Conservation (phyloP, 2,888 invertebrate genomes). For the Dryococelus australis region DNA sequence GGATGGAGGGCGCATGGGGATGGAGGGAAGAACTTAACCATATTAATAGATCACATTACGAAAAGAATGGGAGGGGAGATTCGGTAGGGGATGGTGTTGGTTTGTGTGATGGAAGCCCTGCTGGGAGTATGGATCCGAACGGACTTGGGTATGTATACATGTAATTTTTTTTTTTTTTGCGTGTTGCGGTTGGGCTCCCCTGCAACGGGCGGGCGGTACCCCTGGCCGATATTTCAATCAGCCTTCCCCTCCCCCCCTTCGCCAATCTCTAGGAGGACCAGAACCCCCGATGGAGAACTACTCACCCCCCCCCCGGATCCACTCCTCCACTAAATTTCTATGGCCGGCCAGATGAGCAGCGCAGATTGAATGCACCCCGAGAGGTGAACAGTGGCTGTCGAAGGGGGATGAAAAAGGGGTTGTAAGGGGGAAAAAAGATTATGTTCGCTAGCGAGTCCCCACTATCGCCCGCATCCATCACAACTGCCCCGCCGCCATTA, state of each 20-base stretch:
- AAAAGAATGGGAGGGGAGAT: not conserved
- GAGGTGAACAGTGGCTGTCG: not conserved
- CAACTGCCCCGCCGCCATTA: not conserved
- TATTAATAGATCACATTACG: not conserved
- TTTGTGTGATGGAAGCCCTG: not conserved
- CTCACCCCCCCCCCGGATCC: not conserved
- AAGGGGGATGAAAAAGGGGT: not conserved
- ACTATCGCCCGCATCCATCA: not conserved
- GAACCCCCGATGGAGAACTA: not conserved
- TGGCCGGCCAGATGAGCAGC: slow-evolving; percentile 21
- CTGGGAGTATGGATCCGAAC: not conserved
- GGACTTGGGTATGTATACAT: not conserved
- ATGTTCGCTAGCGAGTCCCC: not conserved
- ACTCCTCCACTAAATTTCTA: not conserved
- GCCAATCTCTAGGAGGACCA: not conserved
- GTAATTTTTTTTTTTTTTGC: not conserved
- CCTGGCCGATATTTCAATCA: slow-evolving; percentile 23
- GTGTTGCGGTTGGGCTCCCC: not conserved
- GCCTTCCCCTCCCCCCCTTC: not conserved
- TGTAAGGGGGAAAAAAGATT: not conserved
- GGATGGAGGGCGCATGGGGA: too few species aligned
- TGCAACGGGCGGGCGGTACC: too few species aligned
- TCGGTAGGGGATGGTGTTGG: too few species aligned
- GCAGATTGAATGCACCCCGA: slow-evolving; percentile 11
- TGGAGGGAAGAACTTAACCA: not conserved